Evolutionary conservation across 1,140 invertebrate genomes (phyloP).

Genomic region (Nasonia giraulti): DNA sequence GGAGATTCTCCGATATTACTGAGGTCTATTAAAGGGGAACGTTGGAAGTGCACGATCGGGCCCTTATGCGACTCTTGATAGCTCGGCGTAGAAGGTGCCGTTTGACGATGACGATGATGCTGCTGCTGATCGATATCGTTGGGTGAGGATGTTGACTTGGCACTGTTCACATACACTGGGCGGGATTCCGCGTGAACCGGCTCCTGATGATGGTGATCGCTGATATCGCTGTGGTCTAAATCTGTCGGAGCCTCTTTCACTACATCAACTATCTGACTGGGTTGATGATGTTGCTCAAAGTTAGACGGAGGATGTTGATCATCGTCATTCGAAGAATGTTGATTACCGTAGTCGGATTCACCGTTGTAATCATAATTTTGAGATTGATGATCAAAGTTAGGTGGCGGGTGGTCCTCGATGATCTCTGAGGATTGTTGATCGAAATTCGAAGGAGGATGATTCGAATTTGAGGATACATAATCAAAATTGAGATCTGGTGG

Average conservation of each 20-base stretch:
- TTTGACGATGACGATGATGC: not conserved
- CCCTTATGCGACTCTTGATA: not conserved
- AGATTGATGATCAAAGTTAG: slow-evolving; percentile 29
- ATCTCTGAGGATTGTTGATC: slow-evolving; percentile 25
- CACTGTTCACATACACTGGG: slow-evolving; percentile 30
- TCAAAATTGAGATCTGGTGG: not conserved
- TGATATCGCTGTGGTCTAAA: not conserved
- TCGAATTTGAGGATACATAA: not conserved
- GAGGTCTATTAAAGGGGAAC: slow-evolving; percentile 38
- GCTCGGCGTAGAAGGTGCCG: not conserved
- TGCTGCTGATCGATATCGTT: not conserved
- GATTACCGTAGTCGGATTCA: slow-evolving; percentile 44
- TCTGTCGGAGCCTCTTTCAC: slow-evolving; percentile 20
- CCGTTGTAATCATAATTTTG: slow-evolving; percentile 4
- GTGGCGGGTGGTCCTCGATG: slow-evolving; percentile 49
- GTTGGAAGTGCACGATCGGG: slow-evolving; percentile 29
- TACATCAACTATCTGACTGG: slow-evolving; percentile 31
- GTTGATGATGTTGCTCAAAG: slow-evolving; percentile 14
- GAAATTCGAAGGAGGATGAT: not conserved
- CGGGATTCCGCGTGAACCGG: slow-evolving; percentile 37
- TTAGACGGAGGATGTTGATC: slow-evolving; percentile 21
- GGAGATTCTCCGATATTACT: not conserved
- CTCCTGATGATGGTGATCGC: not conserved
- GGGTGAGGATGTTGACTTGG: not conserved
- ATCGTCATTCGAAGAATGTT: not conserved